Base-by-base conservation (phyloP, 2,888 invertebrate genomes). In the Coelopa pilipes region DNA sequence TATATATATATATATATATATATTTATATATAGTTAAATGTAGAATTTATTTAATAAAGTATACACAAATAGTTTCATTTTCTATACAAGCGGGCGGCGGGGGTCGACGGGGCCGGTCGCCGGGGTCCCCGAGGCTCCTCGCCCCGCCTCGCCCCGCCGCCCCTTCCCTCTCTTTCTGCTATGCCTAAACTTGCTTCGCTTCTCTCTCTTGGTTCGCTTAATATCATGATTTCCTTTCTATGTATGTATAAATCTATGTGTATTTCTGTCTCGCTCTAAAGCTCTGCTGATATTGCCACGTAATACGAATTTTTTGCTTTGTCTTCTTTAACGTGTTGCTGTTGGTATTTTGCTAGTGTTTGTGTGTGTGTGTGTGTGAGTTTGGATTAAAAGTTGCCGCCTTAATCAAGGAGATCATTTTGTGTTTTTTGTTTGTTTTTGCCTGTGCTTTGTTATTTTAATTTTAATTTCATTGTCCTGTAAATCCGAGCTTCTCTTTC, bases 281-380 rank as follows among this genome's bases (percentile, higher is more conserved):
- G 72, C 70, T 82, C 73, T 75, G 19, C 81, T 84, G 82, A 84
- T 84, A 83, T 83, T 81, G 85, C 85, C 83, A 80, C 81, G 75
- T 77, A 78, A 75, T 70, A 34, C 34, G 34, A 34, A 34, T 34
- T 34, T 34, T 34, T 34, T 34, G 34, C 60, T 24, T 19, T 70
- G 72, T 57, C 59, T 75, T 21, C 65, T 59, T 53, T 73, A 76
- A 65, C 67, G 75, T 75, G 76, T 45, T 70, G 17, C n/a, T 47
- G 53, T 34, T 74, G 46, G 19, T 75, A 57, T 62, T 15, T 55
- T 17, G 70, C 49, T 63, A n/a, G 53, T 62, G 59, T 74, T 74
- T 59, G 75, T 21, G 71, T 34, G 2, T 34, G 34, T 34, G 34
- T 34, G 34, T 34, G 34, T 34, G 34, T 34, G 34, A 4, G 34